phyloP scores from a whole-genome alignment of 2,113 vertebrate species.

The Raja brachyura region DNA sequence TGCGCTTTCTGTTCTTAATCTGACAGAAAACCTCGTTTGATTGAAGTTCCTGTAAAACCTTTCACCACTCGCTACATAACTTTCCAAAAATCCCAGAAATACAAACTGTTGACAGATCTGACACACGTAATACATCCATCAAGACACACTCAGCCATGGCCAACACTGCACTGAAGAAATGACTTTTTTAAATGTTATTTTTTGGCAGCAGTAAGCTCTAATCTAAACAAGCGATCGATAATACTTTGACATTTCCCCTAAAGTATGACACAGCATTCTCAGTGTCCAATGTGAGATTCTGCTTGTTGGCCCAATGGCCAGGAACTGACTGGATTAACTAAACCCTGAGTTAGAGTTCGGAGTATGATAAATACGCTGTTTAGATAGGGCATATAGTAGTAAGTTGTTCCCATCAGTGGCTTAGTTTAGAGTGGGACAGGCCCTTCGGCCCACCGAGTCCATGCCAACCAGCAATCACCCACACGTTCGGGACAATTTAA shows the following conservation, averaged over 20 bases:
- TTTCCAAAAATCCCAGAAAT: conserved; percentile 35
- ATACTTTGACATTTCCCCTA: conserved; percentile 35
- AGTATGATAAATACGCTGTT: too few relatives aligned
- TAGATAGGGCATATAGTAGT: too few relatives aligned
- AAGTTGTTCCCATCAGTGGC: too few relatives aligned
- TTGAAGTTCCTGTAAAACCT: background rate
- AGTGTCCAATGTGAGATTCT: conserved; percentile 16
- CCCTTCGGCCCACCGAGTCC: too few relatives aligned
- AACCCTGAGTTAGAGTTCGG: background rate
- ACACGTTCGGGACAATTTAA: too few relatives aligned
- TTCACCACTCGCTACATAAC: background rate
- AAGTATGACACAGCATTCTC: conserved; percentile 23
- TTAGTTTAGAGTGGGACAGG: too few relatives aligned
- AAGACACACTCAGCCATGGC: conserved; percentile 25
- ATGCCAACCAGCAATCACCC: too few relatives aligned
- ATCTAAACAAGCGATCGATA: conserved; percentile 38
- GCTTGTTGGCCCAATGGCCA: background rate
- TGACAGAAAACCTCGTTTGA: conserved; percentile 24
- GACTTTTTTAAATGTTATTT: conserved; percentile 24
- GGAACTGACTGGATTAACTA: background rate
- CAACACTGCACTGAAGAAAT: background rate
- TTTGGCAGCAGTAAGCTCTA: conserved; percentile 23
- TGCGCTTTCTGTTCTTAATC: conserved; percentile 28
- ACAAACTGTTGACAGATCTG: conserved; percentile 30
- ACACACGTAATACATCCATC: conserved; percentile 34